Conservation (phyloP, 2,888 invertebrate genomes). For the Clanis bilineata region DNA sequence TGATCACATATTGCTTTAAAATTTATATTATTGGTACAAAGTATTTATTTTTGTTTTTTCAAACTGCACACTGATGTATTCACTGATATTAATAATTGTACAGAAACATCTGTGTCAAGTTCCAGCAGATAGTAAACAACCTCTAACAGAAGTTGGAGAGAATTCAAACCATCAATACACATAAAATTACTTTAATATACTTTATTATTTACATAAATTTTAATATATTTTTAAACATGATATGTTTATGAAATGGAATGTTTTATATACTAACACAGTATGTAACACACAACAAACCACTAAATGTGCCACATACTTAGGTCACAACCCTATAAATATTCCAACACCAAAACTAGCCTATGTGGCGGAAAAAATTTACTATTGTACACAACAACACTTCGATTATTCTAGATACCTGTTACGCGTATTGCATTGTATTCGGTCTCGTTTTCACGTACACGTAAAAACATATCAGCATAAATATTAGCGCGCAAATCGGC, state of each 20-base stretch:
- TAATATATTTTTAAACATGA: constrained; percentile 32
- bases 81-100: too few species aligned
- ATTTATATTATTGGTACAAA: too few species aligned
- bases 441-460: constrained; percentile 92
- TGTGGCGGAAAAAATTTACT: constrained; percentile 6
- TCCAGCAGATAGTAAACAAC: not conserved
- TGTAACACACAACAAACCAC: constrained; percentile 2
- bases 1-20: too few species aligned
- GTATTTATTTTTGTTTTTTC: too few species aligned
- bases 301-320: constrained; percentile 16
- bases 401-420: constrained; percentile 26
- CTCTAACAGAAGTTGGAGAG: not conserved
- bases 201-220: constrained; percentile 44
- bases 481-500: constrained; percentile 87
- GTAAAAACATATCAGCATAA: constrained; percentile 87
- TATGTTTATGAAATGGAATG: constrained; percentile 39
- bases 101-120: not conserved
- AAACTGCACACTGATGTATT: too few species aligned
- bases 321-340: constrained; percentile 26
- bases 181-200: constrained; percentile 30
- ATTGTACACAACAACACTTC: not conserved
- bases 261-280: constrained; percentile 17
- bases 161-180: not conserved
- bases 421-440: constrained; percentile 64
- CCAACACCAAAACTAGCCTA: not conserved